Base-by-base conservation (phyloP, 1,140 invertebrate genomes). In the Drosophila neocordata region DNA sequence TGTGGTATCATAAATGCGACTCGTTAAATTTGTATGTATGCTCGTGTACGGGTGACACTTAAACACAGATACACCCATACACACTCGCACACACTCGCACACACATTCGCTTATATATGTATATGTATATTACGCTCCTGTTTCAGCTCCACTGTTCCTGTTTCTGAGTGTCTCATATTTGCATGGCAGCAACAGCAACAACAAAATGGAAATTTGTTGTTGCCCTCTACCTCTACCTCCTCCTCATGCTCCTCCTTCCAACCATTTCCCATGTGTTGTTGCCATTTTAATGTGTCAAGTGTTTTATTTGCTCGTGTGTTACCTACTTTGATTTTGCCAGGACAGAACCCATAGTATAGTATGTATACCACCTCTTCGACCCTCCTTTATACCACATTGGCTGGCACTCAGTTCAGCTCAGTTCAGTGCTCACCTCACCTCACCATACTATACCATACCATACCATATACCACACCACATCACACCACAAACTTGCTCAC, bases 1-100 rank as follows among this genome's bases (percentile, higher is more conserved):
- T 88, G 83, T 88, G 83, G 83, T 88, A 88, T 89, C 83, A 88
- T 88, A 88, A 88, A 88, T 88, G 84, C 79, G 83, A 88, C 84
- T 88, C 83, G 83, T 88, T 88, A 89, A 88, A 88, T 88, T 88
- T 88, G 83, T 87, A 87, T 87, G 83, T 87, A 87, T 88, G 72
- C 72, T 51, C 67, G 44, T 78, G 75, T 78, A 75, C 37, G 65
- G 38, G 55, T 59, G 71, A 88, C 83, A 83, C 83, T 79, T 68
- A 31, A 44, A 64, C 65, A 62, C 68, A 60, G 55, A 52, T 9
- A 51, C 55, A 60, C 61, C 38, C 73, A 60, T 57, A 7, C 34
- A 51, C 66, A 41, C 65, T 44, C 37, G 74, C 55, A 52, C 34
- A 61, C 48, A 35, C 34, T 65, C 51, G 48, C 52, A 35, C 53